Base-by-base conservation (phyloP, 2,113 vertebrate species). In the Cryptomyrus ogoouensis region DNA sequence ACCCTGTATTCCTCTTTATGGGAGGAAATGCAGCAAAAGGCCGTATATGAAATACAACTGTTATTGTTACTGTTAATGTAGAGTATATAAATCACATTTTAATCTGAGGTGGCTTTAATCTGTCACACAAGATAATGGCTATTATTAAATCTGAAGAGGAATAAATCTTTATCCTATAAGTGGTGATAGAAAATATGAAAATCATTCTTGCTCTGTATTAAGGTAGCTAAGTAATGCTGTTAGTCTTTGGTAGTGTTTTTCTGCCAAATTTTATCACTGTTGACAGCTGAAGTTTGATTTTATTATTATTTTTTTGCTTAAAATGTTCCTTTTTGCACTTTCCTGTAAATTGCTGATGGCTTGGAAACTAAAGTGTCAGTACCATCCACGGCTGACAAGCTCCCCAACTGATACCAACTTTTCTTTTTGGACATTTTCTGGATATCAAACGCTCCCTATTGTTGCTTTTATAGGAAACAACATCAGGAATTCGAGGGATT, bases 311-410 rank as follows among this genome's bases (percentile, higher is more conserved):
- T 66, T 66, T 66, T 62, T 62, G 7, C 58, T n/a, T 62, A 24
- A 62, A 62, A 62, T 66, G 58, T 66, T 66, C 58, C 24, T 66
- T 66, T 70, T 70, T 70, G 10, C 62, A 70, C 62, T 12, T 70
- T 70, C 62, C 62, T 70, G 62, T 70, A 70, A 70, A 70, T 70
- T 70, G 62, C n/a, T 70, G 62, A 70, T 70, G n/a, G 62, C 62
- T 70, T 31, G 62, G 27, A 27, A 70, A 70, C 62, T 1, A 70
- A 12, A 31, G n/a, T 31, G 62, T 70, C 62, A 70, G 62, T 13
- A 0, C 3, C n/a, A 66, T 66, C 62, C n/a, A n/a, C n/a, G 2
- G 10, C 62, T 70, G 62, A 70, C 62, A 70, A 70, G 62, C n/a
- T 70, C 27, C 62, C 62, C 62, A 5, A 70, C 62, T 70, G 62